Percentiles rank a stretch among this genome's conserved stretches.
Evolutionary conservation across 2,113 vertebrate genomes (phyloP).

Genomic region (Meriones unguiculatus): DNA sequence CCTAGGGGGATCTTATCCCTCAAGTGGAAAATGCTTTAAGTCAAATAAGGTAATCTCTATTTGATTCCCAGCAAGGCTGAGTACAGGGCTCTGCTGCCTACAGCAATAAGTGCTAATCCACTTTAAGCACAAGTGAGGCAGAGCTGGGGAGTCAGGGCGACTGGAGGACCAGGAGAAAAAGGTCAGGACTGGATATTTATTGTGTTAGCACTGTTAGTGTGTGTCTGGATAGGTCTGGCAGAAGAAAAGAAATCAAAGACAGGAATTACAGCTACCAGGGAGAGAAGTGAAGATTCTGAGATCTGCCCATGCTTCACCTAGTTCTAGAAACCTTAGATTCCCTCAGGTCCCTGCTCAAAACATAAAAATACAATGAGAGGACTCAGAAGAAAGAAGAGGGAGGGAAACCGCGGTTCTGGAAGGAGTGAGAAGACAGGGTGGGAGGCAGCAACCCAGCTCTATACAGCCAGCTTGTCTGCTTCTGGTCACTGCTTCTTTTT

Average conservation of each 20-base stretch:
- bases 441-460: not conserved
- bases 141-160: not conserved
- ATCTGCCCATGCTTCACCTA: not conserved
- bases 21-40: conserved; percentile 69
- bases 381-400: not conserved
- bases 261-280: not conserved
- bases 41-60: conserved; percentile 80
- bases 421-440: not conserved
- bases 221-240: conserved; percentile 14
- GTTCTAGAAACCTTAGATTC: not conserved
- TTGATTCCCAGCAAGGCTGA: conserved; percentile 53
- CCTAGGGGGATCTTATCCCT: conserved; percentile 69
- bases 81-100: not conserved
- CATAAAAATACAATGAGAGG: conserved; percentile 14
- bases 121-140: conserved; percentile 39
- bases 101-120: conserved; percentile 55
- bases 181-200: conserved; percentile 59
- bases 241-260: conserved; percentile 50
- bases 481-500: not conserved
- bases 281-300: not conserved
- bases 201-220: conserved; percentile 10
- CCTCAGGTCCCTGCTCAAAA: not conserved
- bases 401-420: not conserved
- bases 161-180: conserved; percentile 54
- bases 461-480: conserved; percentile 17